Evolutionary conservation across 2,797 vertebrate species (phyloP).

Genomic region (Tolypeutes matacus): DNA sequence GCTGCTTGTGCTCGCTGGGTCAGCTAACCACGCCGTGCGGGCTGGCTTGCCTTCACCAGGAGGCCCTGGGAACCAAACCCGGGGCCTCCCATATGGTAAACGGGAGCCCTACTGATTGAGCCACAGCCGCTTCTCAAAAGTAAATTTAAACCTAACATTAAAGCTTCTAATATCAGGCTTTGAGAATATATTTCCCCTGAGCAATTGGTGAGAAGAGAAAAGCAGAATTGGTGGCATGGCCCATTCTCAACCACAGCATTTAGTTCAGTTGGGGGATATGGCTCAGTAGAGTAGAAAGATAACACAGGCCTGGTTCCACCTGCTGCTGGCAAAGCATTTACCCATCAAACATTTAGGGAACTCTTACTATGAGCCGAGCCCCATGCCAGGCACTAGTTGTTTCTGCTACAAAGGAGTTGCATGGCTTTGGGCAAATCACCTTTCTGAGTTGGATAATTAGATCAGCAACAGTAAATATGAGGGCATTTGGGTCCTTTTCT

Average conservation of each 20-base stretch:
- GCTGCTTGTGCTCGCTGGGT: no score
- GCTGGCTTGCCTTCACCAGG: no score
- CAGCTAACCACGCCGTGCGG: no score
- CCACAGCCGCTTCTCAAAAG: no score
- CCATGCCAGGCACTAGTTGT: background rate
- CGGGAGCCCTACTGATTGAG: no score
- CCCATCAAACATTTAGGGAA: no score
- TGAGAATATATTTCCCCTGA: background rate
- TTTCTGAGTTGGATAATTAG: background rate
- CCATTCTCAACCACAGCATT: background rate
- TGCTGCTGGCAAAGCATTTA: no score
- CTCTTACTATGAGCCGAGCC: background rate
- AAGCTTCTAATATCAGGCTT: background rate
- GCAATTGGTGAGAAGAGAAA: background rate
- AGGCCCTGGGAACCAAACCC: no score
- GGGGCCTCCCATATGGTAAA: no score
- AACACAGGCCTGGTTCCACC: fast-evolving
- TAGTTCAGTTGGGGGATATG: background rate
- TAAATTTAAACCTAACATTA: background rate
- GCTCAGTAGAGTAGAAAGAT: background rate
- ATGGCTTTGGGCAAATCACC: background rate
- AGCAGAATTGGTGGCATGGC: fast-evolving
- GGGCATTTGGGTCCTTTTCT: background rate
- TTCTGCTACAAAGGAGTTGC: background rate
- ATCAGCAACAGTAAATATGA: background rate